Base-by-base conservation (phyloP, 1,140 invertebrate species). In the Apis cerana region DNA sequence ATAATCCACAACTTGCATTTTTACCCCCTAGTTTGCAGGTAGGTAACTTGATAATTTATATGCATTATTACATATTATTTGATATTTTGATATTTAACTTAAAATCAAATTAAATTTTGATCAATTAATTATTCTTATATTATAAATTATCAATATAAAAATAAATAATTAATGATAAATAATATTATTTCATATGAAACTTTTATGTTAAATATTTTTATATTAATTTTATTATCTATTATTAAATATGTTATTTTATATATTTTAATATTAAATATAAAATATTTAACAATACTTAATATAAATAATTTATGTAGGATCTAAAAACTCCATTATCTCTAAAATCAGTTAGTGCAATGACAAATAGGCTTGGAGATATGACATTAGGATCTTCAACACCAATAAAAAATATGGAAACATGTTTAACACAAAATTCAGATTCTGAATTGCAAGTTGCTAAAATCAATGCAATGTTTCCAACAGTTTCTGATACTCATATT, bases 381-480 rank as follows among this genome's bases (percentile, higher is more conserved):
- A 94, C 93, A 50, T 91, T 94, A 69, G 91, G 91, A 64, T 94
- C 93, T 56, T 91, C 92, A 48, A 93, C 92, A 12, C 92, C 92
- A 48, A 84, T 93, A 54, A 96, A 94, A 91, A 96, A 96, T 75
- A 96, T 96, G 92, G 97, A 97, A 85, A 96, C 96, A 13, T 95
- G 95, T 69, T 95, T 96, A 64, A 95, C 94, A 11, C 95, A 95
- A 59, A 91, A 95, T 70, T 94, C 95, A 10, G 96, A 97, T 77
- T 95, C 95, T 8, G 97, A 97, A 88, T 95, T 96, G 8, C 95
- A 97, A 79, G 96, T 98, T 23, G 95, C 96, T 54, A 98, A 97
- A 93, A 97, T 98, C 85, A 96, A 97, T 92, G 96, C 97, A n/a
- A 97, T 98, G 96, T 98, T 98, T 92, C 97, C 97, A 19, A 98